Conservation (phyloP, 2,113 vertebrate species). For the Lathamus discolor region DNA sequence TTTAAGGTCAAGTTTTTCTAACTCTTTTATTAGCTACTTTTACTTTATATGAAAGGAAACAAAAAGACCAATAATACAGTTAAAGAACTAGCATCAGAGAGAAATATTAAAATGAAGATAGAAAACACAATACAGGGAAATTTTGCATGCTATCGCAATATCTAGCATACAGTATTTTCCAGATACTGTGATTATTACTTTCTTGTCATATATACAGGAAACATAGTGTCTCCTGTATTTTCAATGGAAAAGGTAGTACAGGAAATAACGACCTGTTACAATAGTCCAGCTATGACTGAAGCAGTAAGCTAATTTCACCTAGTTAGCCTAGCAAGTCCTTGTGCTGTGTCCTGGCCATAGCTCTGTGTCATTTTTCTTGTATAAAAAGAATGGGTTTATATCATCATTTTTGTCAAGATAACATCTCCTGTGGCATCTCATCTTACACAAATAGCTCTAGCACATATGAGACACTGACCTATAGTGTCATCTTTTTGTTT, state of each 20-base stretch:
- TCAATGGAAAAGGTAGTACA: background rate
- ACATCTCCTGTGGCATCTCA: constrained; percentile 3
- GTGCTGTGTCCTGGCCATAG: background rate
- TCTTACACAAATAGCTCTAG: constrained; percentile 14
- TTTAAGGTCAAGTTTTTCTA: background rate
- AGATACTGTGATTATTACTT: background rate
- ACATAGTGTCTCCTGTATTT: background rate
- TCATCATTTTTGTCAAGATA: background rate
- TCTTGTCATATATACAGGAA: background rate
- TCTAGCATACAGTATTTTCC: background rate
- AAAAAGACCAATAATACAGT: background rate
- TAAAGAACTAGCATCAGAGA: background rate
- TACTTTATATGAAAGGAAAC: background rate
- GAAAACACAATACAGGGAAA: background rate
- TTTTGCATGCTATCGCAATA: background rate
- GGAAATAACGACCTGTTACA: background rate
- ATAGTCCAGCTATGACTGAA: background rate
- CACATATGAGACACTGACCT: constrained; percentile 2
- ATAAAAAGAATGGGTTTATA: background rate
- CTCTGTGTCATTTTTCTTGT: background rate
- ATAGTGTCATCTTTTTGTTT: background rate
- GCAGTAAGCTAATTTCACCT: background rate
- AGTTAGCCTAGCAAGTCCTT: background rate
- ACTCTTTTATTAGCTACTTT: background rate
- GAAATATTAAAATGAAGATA: background rate